Conservation (phyloP, 2,113 vertebrate genomes). For the Tricholaema leucomelas region DNA sequence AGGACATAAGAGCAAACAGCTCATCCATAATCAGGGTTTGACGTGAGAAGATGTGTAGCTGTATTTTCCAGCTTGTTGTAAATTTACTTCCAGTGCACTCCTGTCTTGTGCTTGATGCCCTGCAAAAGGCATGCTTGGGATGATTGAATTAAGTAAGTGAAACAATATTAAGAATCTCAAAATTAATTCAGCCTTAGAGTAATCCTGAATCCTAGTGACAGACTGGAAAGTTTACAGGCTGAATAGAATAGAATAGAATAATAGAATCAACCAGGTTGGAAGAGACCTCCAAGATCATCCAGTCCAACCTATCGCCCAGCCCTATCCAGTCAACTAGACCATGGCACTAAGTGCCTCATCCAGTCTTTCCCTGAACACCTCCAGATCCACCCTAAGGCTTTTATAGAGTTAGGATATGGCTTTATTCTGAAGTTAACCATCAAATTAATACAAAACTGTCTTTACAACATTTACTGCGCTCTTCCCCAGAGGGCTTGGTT, state of each 20-base stretch:
- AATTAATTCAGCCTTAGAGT: background rate
- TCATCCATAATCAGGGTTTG: conserved; percentile 33
- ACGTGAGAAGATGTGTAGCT: background rate
- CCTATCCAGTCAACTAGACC: too few species aligned
- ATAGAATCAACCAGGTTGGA: too few species aligned
- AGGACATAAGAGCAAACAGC: conserved; percentile 14
- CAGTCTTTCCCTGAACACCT: too few species aligned
- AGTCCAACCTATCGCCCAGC: too few species aligned
- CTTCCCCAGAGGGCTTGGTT: too few species aligned
- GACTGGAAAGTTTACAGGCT: background rate
- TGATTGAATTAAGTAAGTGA: background rate
- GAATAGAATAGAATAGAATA: too few species aligned
- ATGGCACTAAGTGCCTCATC: too few species aligned
- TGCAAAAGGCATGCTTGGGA: background rate
- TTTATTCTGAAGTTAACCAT: background rate
- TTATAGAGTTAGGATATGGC: background rate
- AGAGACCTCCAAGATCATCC: too few species aligned
- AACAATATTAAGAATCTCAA: background rate
- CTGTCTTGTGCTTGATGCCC: background rate
- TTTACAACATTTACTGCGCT: too few species aligned
- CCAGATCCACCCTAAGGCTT: background rate
- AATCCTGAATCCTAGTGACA: background rate
- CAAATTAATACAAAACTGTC: too few species aligned
- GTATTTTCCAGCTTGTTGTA: background rate
- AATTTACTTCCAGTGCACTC: background rate